Percentiles rank a stretch among this genome's conserved stretches.
These are phyloP conservation scores for Argyrosomus regius DNA, from an alignment of 2,797 vertebrate species.

Conservation along the genomic window DNA sequence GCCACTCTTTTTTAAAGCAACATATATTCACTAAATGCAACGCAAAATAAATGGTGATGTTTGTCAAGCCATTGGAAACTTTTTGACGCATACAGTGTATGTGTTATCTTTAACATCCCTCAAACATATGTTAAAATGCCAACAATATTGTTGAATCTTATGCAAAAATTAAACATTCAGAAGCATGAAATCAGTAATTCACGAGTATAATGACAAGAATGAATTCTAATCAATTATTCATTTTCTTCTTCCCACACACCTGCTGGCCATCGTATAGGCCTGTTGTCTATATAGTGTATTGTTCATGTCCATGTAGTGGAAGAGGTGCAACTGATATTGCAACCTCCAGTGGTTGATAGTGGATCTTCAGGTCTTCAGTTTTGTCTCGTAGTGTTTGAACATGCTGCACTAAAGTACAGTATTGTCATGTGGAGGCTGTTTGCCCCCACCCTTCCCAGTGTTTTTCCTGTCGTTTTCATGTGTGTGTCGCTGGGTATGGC, in stretches of 20 bases:
- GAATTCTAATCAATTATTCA: background rate
- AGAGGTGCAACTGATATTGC: background rate
- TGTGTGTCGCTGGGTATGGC: no score
- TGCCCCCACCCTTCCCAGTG: no score
- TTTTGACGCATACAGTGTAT: background rate
- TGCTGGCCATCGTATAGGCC: background rate
- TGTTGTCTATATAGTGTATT: background rate
- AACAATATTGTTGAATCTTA: background rate
- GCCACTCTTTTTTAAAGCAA: background rate
- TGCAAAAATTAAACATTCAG: background rate
- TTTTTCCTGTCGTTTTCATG: no score
- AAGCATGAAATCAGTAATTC: background rate
- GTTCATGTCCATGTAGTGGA: background rate
- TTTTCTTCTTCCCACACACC: background rate
- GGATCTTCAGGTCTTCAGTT: conserved; percentile 2
- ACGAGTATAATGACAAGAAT: background rate
- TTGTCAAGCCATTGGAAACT: background rate
- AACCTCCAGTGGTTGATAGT: background rate
- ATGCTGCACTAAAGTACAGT: background rate
- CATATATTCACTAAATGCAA: background rate
- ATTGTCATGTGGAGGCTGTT: no score
- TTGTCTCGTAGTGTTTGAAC: conserved; percentile 5
- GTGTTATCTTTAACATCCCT: background rate
- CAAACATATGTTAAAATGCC: background rate
- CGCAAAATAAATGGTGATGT: background rate